Evolutionary conservation across 2,113 vertebrate species (phyloP).

Genomic region (Martes martes): DNA sequence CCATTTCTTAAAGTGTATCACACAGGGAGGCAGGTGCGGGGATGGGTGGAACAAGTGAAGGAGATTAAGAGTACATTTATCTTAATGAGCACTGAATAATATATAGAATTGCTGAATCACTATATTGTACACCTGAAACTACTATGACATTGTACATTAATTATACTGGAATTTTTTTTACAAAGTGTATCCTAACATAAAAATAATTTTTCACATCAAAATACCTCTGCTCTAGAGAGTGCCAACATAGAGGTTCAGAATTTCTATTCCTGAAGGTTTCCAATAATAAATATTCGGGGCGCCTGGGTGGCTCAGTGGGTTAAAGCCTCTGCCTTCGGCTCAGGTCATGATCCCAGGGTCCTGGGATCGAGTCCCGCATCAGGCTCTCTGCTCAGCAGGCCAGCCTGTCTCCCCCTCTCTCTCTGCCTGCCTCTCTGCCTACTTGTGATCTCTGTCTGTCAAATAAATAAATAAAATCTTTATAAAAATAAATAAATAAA

Average conservation of each 20-base stretch:
- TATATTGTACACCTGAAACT: background rate
- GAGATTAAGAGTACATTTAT: background rate
- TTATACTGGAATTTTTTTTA: background rate
- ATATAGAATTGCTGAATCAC: background rate
- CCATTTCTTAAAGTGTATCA: background rate
- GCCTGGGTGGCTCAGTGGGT: too few species aligned
- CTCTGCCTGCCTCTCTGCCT: too few species aligned
- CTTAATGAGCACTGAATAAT: background rate
- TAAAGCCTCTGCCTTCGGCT: too few species aligned
- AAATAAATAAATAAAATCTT: too few species aligned
- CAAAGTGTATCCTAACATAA: background rate
- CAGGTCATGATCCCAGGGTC: too few species aligned
- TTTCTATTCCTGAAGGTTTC: background rate
- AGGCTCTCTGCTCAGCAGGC: too few species aligned
- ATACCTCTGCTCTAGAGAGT: background rate
- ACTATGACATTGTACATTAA: background rate
- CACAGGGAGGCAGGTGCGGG: background rate
- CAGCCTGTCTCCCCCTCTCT: too few species aligned
- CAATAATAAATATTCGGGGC: background rate
- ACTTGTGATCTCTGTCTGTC: too few species aligned
- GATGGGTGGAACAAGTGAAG: background rate
- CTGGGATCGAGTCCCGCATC: too few species aligned
- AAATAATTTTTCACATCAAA: background rate
- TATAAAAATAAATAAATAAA: too few species aligned
- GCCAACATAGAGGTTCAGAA: background rate